Evolutionary conservation across 2,888 invertebrate species (phyloP), one percentile per base, ranked within the genome.

Genomic region (Entomobrya proxima): DNA sequence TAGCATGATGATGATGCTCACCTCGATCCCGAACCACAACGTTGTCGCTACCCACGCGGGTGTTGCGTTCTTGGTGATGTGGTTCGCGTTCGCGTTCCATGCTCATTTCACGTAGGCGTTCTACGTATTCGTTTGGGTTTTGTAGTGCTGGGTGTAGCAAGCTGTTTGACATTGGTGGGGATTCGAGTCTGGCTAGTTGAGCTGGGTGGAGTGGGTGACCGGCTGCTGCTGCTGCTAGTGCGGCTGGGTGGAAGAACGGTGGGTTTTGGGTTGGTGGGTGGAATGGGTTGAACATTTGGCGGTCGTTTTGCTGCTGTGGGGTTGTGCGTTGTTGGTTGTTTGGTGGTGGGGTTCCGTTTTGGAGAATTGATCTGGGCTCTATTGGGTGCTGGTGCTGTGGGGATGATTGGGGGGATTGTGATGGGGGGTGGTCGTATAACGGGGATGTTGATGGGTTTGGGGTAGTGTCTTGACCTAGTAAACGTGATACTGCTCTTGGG

Each of bases 401-500:
- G n/a, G n/a, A n/a, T 27, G 35, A 61, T 76, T 80, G 84, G 27
- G 87, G 86, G 18, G 69, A 50, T 11, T 76, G 78, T n/a, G 75
- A 64, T 6, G 40, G 35, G 6, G 37, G 7, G 72, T 47, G 24
- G 13, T 44, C 47, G 50, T 67, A 67, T 4, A 9, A 18, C 18
- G 55, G 55, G 11, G 55, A 55, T 6, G 55, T 15, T 11, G 55
- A 55, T n/a, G n/a, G n/a, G n/a, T n/a, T n/a, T n/a, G n/a, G n/a
- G n/a, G n/a, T n/a, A 11, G 55, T 84, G 13, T 86, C 96, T 92
- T 95, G 95, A 74, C 96, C 96, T 90, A 97, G 92, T 90, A 97
- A 95, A 89, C 97, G 94, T 92, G 96, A 96, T 64, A 97, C 97
- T 72, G 97, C 97, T 89, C 97, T 94, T 27, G 97, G 97, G 40